Base-by-base conservation (phyloP, 1,140 invertebrate genomes). In the Nomia melanderi region DNA sequence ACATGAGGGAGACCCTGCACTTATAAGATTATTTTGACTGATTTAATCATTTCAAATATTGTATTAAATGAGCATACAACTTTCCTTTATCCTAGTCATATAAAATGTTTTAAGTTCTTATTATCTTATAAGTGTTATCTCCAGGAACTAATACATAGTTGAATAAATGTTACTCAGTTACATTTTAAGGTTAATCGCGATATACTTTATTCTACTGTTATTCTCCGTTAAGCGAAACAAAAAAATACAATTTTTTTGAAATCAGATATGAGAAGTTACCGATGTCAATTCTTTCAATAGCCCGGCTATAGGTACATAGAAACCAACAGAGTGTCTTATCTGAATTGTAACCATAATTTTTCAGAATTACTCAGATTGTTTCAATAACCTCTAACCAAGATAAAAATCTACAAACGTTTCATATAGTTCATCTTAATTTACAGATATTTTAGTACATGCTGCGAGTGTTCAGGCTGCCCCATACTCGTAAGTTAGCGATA, bases 391-490 rank as follows among this genome's bases (percentile, higher is more conserved):
- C 20, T 5, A 12, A 65, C 14, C 50, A 29, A 14, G 3, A 31
- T 47, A 25, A 29, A 11, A 23, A 6, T 39, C 20, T 27, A 11
- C 41, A 25, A 66, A 41, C 27, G 63, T 65, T 50, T 50, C n/a
- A n/a, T 50, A n/a, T n/a, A 50, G 47, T 44, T 39, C 41, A 14
- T 44, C 60, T 17, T 25, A 33, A 78, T 64, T 73, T 41, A 56
- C 20, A 62, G 57, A 23, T 62, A 54, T 12, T 23, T 79, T 59
- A 29, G 36, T 65, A 39, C 50, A 11, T 33, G 25, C 23, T 23
- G 25, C 59, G 44, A 63, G 29, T 17, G 17, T 53, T 82, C 66
- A 70, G 47, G 67, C 53, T 56, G 66, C 62, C 59, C 53, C 70
- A 53, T 77, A 36, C 63, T 78, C 41, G 41, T 56, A 56, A 70